These are phyloP conservation scores for Alviniconcha strummeri DNA, from an alignment of 2,888 invertebrate species.

Conservation along the genomic window DNA sequence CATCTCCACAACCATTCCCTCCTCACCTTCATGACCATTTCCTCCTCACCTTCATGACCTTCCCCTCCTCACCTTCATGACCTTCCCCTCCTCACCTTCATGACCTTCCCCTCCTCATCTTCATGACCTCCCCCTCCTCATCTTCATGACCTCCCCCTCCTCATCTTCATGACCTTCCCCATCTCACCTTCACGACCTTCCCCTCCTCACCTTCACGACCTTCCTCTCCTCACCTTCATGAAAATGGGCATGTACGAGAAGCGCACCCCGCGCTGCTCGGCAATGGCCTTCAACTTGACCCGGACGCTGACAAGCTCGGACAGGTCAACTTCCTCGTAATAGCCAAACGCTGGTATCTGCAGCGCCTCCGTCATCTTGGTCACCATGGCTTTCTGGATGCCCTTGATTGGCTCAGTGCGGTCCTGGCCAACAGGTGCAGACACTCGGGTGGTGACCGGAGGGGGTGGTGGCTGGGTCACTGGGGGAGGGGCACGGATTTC, in stretches of 20 bases:
- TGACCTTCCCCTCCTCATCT: too few relatives aligned
- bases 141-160: too few relatives aligned
- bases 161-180: too few relatives aligned
- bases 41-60: too few relatives aligned
- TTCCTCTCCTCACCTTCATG: slow-evolving; percentile 80
- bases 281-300: slow-evolving; percentile 78
- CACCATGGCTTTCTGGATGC: slow-evolving; percentile 93
- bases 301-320: slow-evolving; percentile 83
- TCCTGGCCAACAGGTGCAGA: slow-evolving; percentile 69
- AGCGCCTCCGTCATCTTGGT: slow-evolving; percentile 94
- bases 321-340: slow-evolving; percentile 92
- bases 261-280: slow-evolving; percentile 79
- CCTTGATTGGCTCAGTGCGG: slow-evolving; percentile 82
- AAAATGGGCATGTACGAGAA: slow-evolving; percentile 96
- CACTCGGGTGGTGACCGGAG: slow-evolving; percentile 34
- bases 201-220: too few relatives aligned
- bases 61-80: too few relatives aligned
- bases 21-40: too few relatives aligned
- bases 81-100: too few relatives aligned
- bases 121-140: too few relatives aligned
- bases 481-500: slow-evolving; percentile 15
- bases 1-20: too few relatives aligned
- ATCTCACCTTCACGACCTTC: too few relatives aligned
- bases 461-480: slow-evolving; percentile 36
- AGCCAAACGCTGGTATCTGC: slow-evolving; percentile 89